Evolutionary conservation across 2,888 invertebrate species (phyloP), one percentile per base, ranked within the genome.

Genomic region (Quadroppia sp.): DNA sequence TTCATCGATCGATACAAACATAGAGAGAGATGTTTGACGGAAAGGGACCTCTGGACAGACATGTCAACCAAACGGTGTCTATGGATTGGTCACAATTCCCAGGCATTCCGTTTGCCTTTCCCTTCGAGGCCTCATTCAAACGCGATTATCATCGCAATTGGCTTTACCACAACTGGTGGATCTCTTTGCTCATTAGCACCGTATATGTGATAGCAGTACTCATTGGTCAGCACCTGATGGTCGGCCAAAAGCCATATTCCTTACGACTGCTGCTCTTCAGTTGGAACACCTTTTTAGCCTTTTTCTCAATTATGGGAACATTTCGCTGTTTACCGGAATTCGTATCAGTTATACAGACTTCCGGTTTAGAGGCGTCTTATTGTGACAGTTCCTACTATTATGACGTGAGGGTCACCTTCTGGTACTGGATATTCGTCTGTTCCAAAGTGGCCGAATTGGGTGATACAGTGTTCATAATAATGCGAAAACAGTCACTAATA

Each of bases 131-230:
- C 17, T 7, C 2, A 17, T 74, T 74, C 28, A 3, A 17, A 13
- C 71, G 74, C 7, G 74, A 74, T 48, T 71, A 23, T 40, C 71
- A 92, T 79, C 88, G 91, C 82, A 88, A 89, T 84, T 97, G 95
- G 94, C 96, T 98, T 94, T 88, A 90, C 78, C 89, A 92, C 80
- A 93, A 98, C 83, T 98, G 97, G 97, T 93, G 92, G 75, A 88
- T 90, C 81, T 91, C 92, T 74, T 92, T 95, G 84, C 92, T 94
- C 81, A 90, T 89, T 82, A 88, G 91, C 78, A 92, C 91, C 77
- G 86, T 91, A 78, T 99, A 99, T 83, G 92, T 98, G 89, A 87
- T 93, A 77, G 86, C 94, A 77, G 93, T 99, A 81, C 97, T 95
- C 83, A 90, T 90, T 77, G 94, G 94, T 69, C 94, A 94, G 82